Conservation (phyloP, 2,888 invertebrate species). For the Muscina levida region DNA sequence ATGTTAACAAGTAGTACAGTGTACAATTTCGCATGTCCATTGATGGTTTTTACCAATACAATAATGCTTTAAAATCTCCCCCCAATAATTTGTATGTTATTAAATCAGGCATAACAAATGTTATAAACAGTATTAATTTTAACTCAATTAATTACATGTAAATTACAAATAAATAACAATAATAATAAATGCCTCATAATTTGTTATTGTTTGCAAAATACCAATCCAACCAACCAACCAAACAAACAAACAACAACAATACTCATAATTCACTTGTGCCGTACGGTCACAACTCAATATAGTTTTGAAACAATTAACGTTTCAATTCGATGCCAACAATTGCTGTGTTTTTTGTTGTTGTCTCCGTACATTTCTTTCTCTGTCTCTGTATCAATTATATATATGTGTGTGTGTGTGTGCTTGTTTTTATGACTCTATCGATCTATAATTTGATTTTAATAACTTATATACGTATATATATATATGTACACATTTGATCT, state of each 20-base stretch:
- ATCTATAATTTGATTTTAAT: slow-evolving; percentile 18
- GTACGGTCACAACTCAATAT: background rate
- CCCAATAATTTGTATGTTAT: slow-evolving; percentile 25
- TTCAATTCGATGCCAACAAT: background rate
- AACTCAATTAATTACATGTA: slow-evolving; percentile 66
- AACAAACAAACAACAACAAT: slow-evolving; percentile 6
- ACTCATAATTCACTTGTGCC: slow-evolving; percentile 12
- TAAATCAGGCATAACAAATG: slow-evolving; percentile 61
- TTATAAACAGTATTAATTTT: slow-evolving; percentile 61
- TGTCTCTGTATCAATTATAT: background rate
- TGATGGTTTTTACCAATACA: too few relatives aligned
- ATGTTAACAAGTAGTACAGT: too few relatives aligned
- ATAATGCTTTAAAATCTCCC: background rate
- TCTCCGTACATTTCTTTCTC: background rate
- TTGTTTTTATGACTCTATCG: background rate
- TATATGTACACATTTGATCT: slow-evolving; percentile 13
- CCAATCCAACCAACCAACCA: slow-evolving; percentile 42
- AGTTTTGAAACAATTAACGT: slow-evolving; percentile 46
- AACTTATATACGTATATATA: too few relatives aligned
- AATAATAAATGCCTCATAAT: slow-evolving; percentile 58
- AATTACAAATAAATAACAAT: slow-evolving; percentile 59
- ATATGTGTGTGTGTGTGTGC: background rate
- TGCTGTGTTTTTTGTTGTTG: too few relatives aligned
- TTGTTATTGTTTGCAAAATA: slow-evolving; percentile 62
- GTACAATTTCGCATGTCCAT: too few relatives aligned